Conservation (phyloP, 2,888 invertebrate genomes). For the Orgyia antiqua region DNA sequence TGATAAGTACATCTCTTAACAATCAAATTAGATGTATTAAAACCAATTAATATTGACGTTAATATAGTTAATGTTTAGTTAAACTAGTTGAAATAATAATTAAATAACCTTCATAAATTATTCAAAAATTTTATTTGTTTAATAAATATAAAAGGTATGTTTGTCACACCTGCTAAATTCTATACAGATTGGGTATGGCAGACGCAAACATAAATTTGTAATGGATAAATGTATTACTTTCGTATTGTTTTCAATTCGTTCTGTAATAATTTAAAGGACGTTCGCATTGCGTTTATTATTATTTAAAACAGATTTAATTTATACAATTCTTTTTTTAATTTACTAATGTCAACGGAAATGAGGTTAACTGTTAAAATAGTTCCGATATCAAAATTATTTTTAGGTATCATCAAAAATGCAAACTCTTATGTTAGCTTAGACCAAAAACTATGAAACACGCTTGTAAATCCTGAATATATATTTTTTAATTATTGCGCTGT, state of each 20-base stretch:
- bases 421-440: too few relatives aligned
- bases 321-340: too few relatives aligned
- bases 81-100: constrained; percentile 34
- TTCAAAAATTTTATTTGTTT: constrained; percentile 17
- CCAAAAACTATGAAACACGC: too few relatives aligned
- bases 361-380: too few relatives aligned
- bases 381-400: too few relatives aligned
- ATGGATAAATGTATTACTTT: constrained; percentile 12
- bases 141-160: constrained; percentile 15
- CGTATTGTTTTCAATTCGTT: constrained; percentile 13
- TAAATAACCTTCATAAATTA: constrained; percentile 47
- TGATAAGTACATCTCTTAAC: constrained; percentile 37
- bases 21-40: constrained; percentile 11
- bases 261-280: constrained; percentile 9
- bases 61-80: constrained; percentile 35
- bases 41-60: constrained; percentile 16
- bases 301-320: too few relatives aligned
- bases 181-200: constrained; percentile 10
- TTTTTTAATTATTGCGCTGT: too few relatives aligned
- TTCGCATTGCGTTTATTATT: too few relatives aligned
- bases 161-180: constrained; percentile 20
- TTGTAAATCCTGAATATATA: too few relatives aligned
- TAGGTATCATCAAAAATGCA: too few relatives aligned
- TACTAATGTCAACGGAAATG: too few relatives aligned
- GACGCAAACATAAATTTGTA: constrained; percentile 15